A percentile compares a stretch with the other conserved stretches of the same genome.
Evolutionary conservation across 2,797 vertebrate species (phyloP).

Genomic region (Chaetodon trifasciatus): DNA sequence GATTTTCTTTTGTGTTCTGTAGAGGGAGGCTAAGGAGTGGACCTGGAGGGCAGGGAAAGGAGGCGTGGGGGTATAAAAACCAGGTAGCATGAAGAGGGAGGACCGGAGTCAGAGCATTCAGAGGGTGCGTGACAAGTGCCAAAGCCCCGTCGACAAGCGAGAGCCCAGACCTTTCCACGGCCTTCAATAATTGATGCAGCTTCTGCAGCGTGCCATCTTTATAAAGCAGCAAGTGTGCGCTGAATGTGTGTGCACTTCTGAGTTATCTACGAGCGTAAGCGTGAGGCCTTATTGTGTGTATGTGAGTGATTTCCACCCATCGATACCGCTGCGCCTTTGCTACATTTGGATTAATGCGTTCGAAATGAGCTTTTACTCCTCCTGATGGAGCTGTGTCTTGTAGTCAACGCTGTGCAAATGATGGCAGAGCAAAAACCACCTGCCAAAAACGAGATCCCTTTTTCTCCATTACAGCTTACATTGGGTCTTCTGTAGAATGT

Average conservation of each 20-base stretch:
- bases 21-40: slow-evolving; percentile 17
- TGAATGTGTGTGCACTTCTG: slow-evolving; percentile 36
- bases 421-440: neutral
- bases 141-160: slow-evolving; percentile 69
- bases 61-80: slow-evolving; percentile 17
- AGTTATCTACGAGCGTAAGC: slow-evolving; percentile 12
- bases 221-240: slow-evolving; percentile 63
- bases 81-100: slow-evolving; percentile 53
- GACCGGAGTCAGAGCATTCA: slow-evolving; percentile 21
- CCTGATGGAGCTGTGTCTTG: slow-evolving; percentile 11
- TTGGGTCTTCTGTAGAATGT: slow-evolving; percentile 26
- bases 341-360: slow-evolving; percentile 20
- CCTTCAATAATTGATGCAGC: slow-evolving; percentile 85
- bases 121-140: slow-evolving; percentile 77
- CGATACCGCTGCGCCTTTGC: neutral
- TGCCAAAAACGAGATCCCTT: slow-evolving; percentile 22
- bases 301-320: slow-evolving; percentile 8
- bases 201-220: slow-evolving; percentile 76
- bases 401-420: slow-evolving; percentile 5
- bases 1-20: slow-evolving; percentile 72
- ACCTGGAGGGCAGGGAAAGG: neutral
- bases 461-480: slow-evolving; percentile 17
- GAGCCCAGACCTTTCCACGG: slow-evolving; percentile 76
- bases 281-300: slow-evolving; percentile 36
- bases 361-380: slow-evolving; percentile 26